Percentiles rank a stretch among this genome's conserved stretches.
Conservation (phyloP, 2,888 invertebrate species). For the Noctua fimbriata region DNA sequence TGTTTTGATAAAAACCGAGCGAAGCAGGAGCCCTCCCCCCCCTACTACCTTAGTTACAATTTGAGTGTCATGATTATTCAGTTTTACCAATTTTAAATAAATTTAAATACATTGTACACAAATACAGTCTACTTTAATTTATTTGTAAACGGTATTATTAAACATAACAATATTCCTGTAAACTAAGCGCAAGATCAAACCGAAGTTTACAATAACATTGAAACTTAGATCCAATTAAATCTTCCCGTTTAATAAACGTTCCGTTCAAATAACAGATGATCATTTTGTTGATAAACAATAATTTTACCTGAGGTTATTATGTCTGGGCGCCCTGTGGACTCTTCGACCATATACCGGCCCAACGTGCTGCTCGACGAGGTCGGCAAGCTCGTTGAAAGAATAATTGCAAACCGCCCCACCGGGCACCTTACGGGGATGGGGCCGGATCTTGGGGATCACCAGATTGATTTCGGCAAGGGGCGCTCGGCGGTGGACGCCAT, state of each 20-base stretch:
- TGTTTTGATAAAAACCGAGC: not conserved
- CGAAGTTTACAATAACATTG: slow-evolving; percentile 36
- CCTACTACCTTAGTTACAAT: not conserved
- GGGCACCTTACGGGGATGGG: too few species aligned
- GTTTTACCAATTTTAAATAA: not conserved
- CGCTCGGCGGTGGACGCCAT: too few species aligned
- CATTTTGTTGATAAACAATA: slow-evolving; percentile 20
- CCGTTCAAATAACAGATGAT: slow-evolving; percentile 13
- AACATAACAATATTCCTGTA: slow-evolving; percentile 44
- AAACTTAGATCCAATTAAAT: slow-evolving; percentile 48
- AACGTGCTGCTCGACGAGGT: too few species aligned
- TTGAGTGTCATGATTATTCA: slow-evolving; percentile 2
- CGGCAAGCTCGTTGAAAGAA: too few species aligned
- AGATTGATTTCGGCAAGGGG: too few species aligned
- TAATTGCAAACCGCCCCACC: too few species aligned
- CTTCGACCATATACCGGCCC: too few species aligned
- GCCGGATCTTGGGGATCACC: too few species aligned
- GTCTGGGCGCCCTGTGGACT: too few species aligned
- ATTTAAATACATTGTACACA: not conserved
- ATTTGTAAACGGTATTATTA: slow-evolving; percentile 38
- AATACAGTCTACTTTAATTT: slow-evolving; percentile 9
- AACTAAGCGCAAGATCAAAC: slow-evolving; percentile 19
- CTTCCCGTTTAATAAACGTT: slow-evolving; percentile 4
- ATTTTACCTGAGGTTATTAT: not conserved
- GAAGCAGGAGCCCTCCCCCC: not conserved